phyloP scores from a whole-genome alignment of 2,797 vertebrate genomes.

The Gymnoscopelus microlampas region DNA sequence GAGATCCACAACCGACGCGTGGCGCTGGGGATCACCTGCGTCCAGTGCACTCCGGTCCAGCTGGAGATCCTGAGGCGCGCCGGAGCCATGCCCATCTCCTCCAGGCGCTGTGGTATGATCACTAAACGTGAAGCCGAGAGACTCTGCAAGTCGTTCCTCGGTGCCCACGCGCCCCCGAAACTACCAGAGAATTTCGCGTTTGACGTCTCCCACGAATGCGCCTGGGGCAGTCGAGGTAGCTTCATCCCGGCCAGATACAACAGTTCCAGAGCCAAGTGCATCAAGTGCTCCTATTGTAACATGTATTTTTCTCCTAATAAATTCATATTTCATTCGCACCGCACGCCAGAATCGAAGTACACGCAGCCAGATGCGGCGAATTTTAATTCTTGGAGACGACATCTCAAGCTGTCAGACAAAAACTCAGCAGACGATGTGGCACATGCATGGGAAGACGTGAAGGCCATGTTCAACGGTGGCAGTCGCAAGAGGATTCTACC shows the following conservation, averaged over 20 bases:
- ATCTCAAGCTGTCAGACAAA: constrained; percentile 90
- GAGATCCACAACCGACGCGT: constrained; percentile 94
- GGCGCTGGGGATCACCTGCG: constrained; percentile 93
- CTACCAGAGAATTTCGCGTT: constrained; percentile 94
- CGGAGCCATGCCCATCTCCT: constrained; percentile 93
- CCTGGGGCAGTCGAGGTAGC: constrained; percentile 91
- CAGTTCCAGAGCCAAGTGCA: constrained; percentile 94
- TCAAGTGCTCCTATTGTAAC: constrained; percentile 93
- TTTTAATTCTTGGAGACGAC: constrained; percentile 93
- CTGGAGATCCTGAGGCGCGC: constrained; percentile 92
- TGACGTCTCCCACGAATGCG: constrained; percentile 91
- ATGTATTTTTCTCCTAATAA: constrained; percentile 96
- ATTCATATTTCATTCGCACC: constrained; percentile 94
- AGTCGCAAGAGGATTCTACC: constrained; percentile 95
- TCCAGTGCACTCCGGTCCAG: constrained; percentile 94
- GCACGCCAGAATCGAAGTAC: constrained; percentile 92
- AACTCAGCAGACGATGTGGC: constrained; percentile 81
- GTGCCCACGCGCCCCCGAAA: constrained; percentile 89
- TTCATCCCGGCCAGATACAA: constrained; percentile 94
- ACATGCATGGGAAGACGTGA: constrained; percentile 97
- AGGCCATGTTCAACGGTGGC: constrained; percentile 98
- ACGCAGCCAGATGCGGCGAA: constrained; percentile 93
- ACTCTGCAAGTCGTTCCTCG: constrained; percentile 92
- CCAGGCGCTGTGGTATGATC: constrained; percentile 93
- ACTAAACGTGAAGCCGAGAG: constrained; percentile 93